phyloP scores from a whole-genome alignment of 2,888 invertebrate species.

The Furcula furcula region DNA sequence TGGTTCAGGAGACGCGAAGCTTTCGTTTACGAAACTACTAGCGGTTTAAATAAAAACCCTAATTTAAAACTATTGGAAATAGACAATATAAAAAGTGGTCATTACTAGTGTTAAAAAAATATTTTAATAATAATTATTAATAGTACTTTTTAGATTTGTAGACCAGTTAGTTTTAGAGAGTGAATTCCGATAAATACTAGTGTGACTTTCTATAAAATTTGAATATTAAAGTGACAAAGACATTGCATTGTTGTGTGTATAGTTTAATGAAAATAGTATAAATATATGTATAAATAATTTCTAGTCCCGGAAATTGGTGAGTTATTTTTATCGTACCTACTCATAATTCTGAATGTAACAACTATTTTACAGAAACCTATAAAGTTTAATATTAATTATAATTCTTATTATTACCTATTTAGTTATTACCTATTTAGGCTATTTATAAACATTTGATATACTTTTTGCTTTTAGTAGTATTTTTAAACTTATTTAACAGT shows the following conservation, averaged over 20 bases:
- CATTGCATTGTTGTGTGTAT: constrained; percentile 9
- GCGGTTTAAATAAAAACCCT: neutral
- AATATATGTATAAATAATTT: constrained; percentile 1
- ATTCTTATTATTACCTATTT: no score
- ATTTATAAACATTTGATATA: no score
- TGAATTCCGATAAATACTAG: constrained; percentile 11
- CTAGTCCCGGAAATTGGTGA: constrained; percentile 8
- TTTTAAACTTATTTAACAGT: no score
- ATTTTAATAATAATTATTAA: neutral
- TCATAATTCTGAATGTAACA: no score
- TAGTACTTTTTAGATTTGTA: neutral
- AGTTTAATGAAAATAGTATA: constrained; percentile 9
- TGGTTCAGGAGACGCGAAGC: constrained; percentile 7
- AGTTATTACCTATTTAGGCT: no score
- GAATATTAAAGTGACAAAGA: neutral
- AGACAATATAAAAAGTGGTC: neutral
- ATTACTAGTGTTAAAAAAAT: neutral
- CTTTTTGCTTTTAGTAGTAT: no score
- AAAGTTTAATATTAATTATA: no score
- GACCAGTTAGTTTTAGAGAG: constrained; percentile 7
- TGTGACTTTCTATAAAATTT: constrained; percentile 10
- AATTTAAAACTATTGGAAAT: neutral
- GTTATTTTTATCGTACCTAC: no score
- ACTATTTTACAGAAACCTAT: no score
- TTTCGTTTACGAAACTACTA: constrained; percentile 12